Percentiles rank a stretch among this genome's conserved stretches.
phyloP scores from a whole-genome alignment of 1,140 invertebrate genomes.

The Solen grandis region DNA sequence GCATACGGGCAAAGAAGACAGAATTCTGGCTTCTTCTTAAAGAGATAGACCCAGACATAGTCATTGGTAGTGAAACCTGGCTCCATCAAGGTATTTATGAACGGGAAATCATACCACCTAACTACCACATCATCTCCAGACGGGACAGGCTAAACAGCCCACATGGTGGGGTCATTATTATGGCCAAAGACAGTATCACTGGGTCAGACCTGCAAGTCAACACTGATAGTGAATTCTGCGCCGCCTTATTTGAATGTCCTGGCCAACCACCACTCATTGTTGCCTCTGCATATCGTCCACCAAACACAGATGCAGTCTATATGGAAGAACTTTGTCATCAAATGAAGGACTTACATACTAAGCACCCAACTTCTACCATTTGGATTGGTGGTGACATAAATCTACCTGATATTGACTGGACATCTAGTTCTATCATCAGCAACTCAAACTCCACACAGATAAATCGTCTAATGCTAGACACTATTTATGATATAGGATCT shows the following conservation, averaged over 20 bases:
- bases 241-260: not conserved
- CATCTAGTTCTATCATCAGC: too few species aligned
- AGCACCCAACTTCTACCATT: too few species aligned
- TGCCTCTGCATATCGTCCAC: too few species aligned
- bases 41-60: slow-evolving; percentile 10
- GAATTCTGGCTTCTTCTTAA: not conserved
- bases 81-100: slow-evolving; percentile 5
- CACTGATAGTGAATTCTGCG: not conserved
- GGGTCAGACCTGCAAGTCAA: not conserved
- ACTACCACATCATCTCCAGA: not conserved
- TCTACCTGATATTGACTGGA: too few species aligned
- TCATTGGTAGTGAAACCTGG: slow-evolving; percentile 23
- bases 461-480: too few species aligned
- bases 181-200: not conserved
- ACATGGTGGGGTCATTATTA: slow-evolving; percentile 6
- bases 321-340: too few species aligned
- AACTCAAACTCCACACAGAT: too few species aligned
- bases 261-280: not conserved
- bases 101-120: not conserved
- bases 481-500: too few species aligned
- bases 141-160: not conserved
- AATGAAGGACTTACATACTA: too few species aligned
- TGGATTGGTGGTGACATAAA: too few species aligned
- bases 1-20: slow-evolving; percentile 1
- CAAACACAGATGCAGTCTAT: too few species aligned